Conservation (phyloP, 1,140 invertebrate species). For the Drosophila kurseongensis region DNA sequence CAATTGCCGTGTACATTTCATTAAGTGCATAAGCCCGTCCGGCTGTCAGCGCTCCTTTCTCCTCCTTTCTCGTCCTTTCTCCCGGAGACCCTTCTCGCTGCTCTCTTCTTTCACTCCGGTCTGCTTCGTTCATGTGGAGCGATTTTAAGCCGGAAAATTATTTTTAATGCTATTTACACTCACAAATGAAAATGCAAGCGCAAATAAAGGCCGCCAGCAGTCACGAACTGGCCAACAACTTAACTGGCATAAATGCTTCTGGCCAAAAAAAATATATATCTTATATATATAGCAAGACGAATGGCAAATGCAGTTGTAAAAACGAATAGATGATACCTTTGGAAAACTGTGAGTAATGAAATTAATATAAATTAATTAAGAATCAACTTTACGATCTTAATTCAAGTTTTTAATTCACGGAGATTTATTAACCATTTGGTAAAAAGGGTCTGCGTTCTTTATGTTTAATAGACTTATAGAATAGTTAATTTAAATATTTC, state of each 20-base stretch:
- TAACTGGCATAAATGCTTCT: conserved; percentile 59
- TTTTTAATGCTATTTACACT: conserved; percentile 81
- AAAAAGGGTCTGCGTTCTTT: too few relatives aligned
- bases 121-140: conserved; percentile 28
- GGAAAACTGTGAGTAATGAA: too few relatives aligned
- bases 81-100: not conserved
- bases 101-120: not conserved
- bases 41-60: conserved; percentile 61
- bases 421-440: too few relatives aligned
- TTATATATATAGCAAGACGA: conserved; percentile 7
- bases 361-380: too few relatives aligned
- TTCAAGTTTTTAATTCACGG: too few relatives aligned
- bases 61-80: not conserved
- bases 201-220: conserved; percentile 68
- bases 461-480: too few relatives aligned
- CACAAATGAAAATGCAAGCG: conserved; percentile 80
- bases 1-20: conserved; percentile 82
- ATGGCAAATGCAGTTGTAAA: too few relatives aligned
- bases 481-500: too few relatives aligned
- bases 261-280: conserved; percentile 10
- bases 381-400: too few relatives aligned
- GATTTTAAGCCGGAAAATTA: conserved; percentile 78
- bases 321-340: too few relatives aligned
- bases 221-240: conserved; percentile 71
- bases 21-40: conserved; percentile 80